A percentile compares a stretch with the other conserved stretches of the same genome.
Conservation (phyloP, 2,797 vertebrate species). For the Corythornis leucogaster region DNA sequence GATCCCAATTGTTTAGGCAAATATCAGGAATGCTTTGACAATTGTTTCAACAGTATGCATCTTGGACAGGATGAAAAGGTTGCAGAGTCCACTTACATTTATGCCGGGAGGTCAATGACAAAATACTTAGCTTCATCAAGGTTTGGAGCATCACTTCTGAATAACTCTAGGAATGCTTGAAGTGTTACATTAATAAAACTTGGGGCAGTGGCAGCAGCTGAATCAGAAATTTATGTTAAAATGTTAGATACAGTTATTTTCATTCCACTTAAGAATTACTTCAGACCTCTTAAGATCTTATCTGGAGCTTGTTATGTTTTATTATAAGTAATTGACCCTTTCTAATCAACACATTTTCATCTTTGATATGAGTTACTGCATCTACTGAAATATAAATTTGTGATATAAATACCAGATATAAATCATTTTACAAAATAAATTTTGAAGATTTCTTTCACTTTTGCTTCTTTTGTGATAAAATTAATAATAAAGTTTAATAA, state of each 20-base stretch:
- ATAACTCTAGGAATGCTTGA: neutral
- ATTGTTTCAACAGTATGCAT: neutral
- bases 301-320: neutral
- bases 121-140: neutral
- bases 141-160: neutral
- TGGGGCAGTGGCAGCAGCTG: neutral
- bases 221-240: neutral
- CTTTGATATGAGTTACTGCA: neutral
- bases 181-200: neutral
- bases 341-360: neutral
- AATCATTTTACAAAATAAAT: neutral
- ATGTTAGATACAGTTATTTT: neutral
- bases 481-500: neutral
- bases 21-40: neutral
- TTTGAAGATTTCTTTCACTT: neutral
- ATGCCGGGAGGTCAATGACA: fast-evolving
- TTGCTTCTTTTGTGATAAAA: neutral
- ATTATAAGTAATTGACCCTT: neutral
- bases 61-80: neutral
- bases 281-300: neutral
- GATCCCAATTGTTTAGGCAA: neutral
- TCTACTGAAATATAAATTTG: neutral
- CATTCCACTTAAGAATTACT: neutral
- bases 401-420: neutral
- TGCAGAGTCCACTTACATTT: fast-evolving